These are phyloP conservation scores for Bugula neritina DNA, from an alignment of 2,888 invertebrate species.

Conservation along the genomic window DNA sequence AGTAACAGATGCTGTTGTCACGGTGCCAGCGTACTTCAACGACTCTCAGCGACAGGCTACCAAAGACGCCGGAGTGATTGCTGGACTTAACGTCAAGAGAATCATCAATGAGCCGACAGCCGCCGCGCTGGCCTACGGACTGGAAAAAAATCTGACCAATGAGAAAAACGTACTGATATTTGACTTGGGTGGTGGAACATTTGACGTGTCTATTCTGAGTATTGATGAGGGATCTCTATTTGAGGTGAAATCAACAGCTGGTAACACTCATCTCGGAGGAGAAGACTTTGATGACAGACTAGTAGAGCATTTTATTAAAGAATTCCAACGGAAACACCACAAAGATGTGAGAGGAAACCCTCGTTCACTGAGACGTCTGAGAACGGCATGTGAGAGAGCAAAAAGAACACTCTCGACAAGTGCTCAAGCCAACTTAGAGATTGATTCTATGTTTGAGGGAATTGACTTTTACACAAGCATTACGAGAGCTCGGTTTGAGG, in stretches of 20 bases:
- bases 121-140: constrained; percentile 60
- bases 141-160: constrained; percentile 55
- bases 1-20: constrained; percentile 62
- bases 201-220: constrained; percentile 55
- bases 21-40: constrained; percentile 74
- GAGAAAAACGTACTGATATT: constrained; percentile 59
- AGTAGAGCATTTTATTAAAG: constrained; percentile 41
- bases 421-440: constrained; percentile 42
- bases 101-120: constrained; percentile 62
- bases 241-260: constrained; percentile 47
- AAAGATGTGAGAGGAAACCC: constrained; percentile 39
- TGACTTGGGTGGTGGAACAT: constrained; percentile 57
- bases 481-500: constrained; percentile 46
- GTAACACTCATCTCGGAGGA: constrained; percentile 48
- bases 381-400: constrained; percentile 45
- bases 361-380: constrained; percentile 40
- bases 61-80: constrained; percentile 52
- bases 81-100: constrained; percentile 52
- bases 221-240: constrained; percentile 58
- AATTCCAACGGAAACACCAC: constrained; percentile 41
- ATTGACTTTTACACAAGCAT: constrained; percentile 45
- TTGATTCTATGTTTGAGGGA: constrained; percentile 44
- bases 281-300: constrained; percentile 46
- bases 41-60: constrained; percentile 63
- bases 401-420: constrained; percentile 44